Conservation (phyloP, 2,888 invertebrate genomes). For the Ametastegia equiseti region DNA sequence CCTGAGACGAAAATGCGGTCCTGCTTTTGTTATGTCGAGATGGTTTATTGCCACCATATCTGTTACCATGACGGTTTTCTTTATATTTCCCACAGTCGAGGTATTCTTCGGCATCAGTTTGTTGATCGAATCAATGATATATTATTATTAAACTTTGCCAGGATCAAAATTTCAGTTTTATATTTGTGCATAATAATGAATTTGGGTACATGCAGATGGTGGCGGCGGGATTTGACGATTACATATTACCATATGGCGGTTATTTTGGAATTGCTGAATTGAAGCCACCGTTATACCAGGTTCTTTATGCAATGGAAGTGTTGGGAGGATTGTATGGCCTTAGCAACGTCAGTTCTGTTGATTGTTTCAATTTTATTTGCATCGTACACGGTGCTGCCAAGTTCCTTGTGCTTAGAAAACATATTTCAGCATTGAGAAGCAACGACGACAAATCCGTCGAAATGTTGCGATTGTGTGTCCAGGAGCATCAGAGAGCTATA, state of each 20-base stretch:
- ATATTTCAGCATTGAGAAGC: constrained; percentile 57
- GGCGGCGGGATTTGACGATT: constrained; percentile 52
- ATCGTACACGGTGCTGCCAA: constrained; percentile 68
- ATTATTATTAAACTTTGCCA: background rate
- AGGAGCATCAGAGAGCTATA: constrained; percentile 67
- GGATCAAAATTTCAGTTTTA: background rate
- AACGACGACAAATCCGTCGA: constrained; percentile 51
- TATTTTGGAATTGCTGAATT: constrained; percentile 64
- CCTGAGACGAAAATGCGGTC: constrained; percentile 60
- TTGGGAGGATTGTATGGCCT: constrained; percentile 57
- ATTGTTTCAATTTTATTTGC: constrained; percentile 64
- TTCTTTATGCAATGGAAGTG: constrained; percentile 58
- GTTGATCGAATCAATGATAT: background rate
- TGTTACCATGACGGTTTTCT: constrained; percentile 54
- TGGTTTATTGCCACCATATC: constrained; percentile 64
- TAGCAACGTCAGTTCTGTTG: constrained; percentile 61
- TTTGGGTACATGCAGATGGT: constrained; percentile 53
- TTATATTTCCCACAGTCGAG: constrained; percentile 59
- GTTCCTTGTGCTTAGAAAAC: constrained; percentile 63
- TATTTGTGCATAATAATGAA: background rate
- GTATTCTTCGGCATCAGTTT: constrained; percentile 46
- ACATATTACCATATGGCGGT: constrained; percentile 64
- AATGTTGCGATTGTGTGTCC: constrained; percentile 57
- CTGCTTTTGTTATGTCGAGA: constrained; percentile 62
- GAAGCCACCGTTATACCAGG: constrained; percentile 60